Base-by-base conservation (phyloP, 2,888 invertebrate genomes). In the Tiliacea citrago region DNA sequence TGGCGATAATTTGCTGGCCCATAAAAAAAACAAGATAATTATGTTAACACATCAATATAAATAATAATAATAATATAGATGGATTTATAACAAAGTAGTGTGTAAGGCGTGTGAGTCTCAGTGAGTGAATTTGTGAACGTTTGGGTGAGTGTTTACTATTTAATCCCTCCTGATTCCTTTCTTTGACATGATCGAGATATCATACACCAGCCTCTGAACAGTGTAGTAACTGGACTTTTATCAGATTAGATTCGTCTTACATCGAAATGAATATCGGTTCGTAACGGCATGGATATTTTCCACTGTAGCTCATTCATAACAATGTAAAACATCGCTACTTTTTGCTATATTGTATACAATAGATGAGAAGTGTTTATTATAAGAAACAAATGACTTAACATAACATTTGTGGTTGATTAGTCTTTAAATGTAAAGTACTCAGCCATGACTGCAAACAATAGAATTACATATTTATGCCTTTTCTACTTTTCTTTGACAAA, bases 381-480 rank as follows among this genome's bases (percentile, higher is more conserved):
- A 21, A n/a, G 49, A 51, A 77, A 45, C 24, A 49, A 72, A 73
- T 55, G 39, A 62, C 29, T 47, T 47, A 24, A 21, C 66, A 58
- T 58, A 29, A 24, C 24, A 39, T 24, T 55, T 53, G 18, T 29
- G n/a, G 12, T 18, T 67, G 7, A 67, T 82, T 73, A 78, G 45
- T 62, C 18, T 67, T 35, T 55, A 69, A 67, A 21, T 73, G 66
- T 67, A n/a, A 68, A 81, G n/a, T 66, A 29, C 16, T 77, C 24
- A 58, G 1, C 13, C 78, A 51, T 69, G 58, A 60, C 35, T 61
- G 42, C 7, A 57, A 21, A 77, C 61, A 73, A 77, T 39, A 49
- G 1, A 12, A 21, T 29, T 45, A 16, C 49, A 45, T 67, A 62
- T 49, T 47, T 39, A 61, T 29, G 13, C 12, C 18, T 58, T 57